Evolutionary conservation across 2,113 vertebrate genomes (phyloP), one percentile per base, ranked within the genome.

Genomic region (Macrotus californicus): DNA sequence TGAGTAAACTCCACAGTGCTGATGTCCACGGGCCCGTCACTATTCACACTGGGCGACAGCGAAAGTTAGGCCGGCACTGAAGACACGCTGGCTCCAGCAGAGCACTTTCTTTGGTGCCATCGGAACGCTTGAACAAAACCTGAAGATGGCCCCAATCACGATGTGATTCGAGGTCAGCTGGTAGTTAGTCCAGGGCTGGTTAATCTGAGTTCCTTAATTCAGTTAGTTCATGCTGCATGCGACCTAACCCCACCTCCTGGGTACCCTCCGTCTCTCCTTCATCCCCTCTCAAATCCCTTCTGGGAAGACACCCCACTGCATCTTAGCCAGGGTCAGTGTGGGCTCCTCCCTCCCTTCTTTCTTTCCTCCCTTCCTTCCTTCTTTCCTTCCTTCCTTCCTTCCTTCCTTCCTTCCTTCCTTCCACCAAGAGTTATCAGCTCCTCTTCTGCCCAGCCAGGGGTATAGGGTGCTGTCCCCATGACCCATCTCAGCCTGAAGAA

Each of bases 21-120:
- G 36, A 6, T 39, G n/a, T n/a, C n/a, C n/a, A n/a, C n/a, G n/a
- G n/a, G n/a, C n/a, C n/a, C n/a, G n/a, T n/a, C n/a, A n/a, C n/a
- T n/a, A n/a, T n/a, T n/a, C n/a, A n/a, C n/a, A n/a, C n/a, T n/a
- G 43, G 95, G 95, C 91, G 82, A 24, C 72, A 82, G 83, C 72
- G 70, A 59, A 70, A 50, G 81, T 66, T 31, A 43, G 31, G n/a
- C 41, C 29, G 43, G 72, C 75, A 54, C 64, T 89, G 75, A 83
- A 91, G 87, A 67, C 18, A 43, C 3, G 18, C 48, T 34, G 61
- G 79, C 64, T 70, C 89, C 64, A 18, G 69, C 5, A 0, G 79
- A 93, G 80, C 39, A 10, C 72, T 86, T 59, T 81, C 84, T 34
- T 19, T 19, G 85, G 81, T 93, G 3, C 43, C 76, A 67, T 89